A percentile compares a stretch with the other conserved stretches of the same genome.
Conservation (phyloP, 2,113 vertebrate genomes). For the Ammospiza caudacuta region DNA sequence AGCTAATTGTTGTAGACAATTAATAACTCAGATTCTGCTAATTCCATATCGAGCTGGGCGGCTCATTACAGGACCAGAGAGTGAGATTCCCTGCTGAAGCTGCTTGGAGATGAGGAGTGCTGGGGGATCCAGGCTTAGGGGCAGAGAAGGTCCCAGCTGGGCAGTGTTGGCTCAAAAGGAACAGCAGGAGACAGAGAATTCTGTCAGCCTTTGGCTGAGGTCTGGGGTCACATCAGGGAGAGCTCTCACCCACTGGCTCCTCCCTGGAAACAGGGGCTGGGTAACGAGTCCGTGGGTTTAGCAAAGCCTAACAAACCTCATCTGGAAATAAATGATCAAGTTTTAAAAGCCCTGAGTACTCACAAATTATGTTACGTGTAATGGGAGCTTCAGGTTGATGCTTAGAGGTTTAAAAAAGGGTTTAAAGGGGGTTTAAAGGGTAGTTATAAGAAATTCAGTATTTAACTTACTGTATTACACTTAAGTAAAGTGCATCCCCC, state of each 20-base stretch:
- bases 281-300: neutral
- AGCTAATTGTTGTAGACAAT: slow-evolving; percentile 80
- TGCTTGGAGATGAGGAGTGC: neutral
- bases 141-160: neutral
- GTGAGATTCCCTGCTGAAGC: neutral
- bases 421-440: too few species aligned
- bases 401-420: neutral
- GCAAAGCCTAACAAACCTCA: neutral
- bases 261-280: neutral
- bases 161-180: neutral
- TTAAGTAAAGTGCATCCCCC: neutral
- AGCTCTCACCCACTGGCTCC: neutral
- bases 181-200: neutral
- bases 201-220: neutral
- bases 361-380: neutral
- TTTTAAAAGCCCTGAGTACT: neutral
- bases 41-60: slow-evolving; percentile 46
- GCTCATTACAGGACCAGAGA: slow-evolving; percentile 48
- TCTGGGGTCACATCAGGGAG: neutral
- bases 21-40: slow-evolving; percentile 76
- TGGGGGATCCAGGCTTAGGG: neutral
- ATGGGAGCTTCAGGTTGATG: neutral
- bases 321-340: neutral
- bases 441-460: neutral
- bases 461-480: neutral